Evolutionary conservation across 2,113 vertebrate genomes (phyloP), one percentile per base, ranked within the genome.

Genomic region (Chaetorhynchus papuensis): DNA sequence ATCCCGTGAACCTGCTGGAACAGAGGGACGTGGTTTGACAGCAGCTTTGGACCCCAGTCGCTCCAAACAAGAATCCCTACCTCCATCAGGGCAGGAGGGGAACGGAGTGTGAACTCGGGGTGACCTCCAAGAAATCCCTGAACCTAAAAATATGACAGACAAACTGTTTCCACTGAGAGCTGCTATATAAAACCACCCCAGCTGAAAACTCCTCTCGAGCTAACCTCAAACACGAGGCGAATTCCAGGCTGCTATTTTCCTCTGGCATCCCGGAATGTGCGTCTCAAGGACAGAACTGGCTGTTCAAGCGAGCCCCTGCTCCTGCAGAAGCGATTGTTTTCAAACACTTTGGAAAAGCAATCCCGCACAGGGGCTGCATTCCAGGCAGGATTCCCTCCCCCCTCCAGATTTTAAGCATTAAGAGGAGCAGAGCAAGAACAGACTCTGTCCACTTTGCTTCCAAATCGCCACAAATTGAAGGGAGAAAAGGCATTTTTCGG

Each of bases 321-420:
- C 91, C 91, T 96, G 90, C 89, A 92, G 89, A 89, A 97, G 89
- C 7, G 52, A 85, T 89, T 92, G 85, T 95, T 94, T 97, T 97
- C 95, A 45, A 95, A 80, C 79, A 31, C 71, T 95, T 77, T 23
- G 76, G 71, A 89, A 94, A 91, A 84, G 87, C 88, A 39, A n/a
- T 70, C 85, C 78, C 15, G 45, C 49, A 2, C 11, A 14, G 91
- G 83, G 82, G 68, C 78, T 70, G 66, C 86, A 77, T 94, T 92
- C 94, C 93, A 95, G 79, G 79, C 28, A 91, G 91, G 83, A 94
- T 88, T 83, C 87, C 93, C 82, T 76, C 74, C 93, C 89, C 63
- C 30, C 22, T 33, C 78, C 87, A 86, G 52, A 61, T 80, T 86
- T 93, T 24, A 69, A 65, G 45, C 53, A 69, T 89, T 75, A 83